These are phyloP conservation scores for Orientallactaga sibirica DNA, from an alignment of 2,797 vertebrate genomes.

Conservation along the genomic window DNA sequence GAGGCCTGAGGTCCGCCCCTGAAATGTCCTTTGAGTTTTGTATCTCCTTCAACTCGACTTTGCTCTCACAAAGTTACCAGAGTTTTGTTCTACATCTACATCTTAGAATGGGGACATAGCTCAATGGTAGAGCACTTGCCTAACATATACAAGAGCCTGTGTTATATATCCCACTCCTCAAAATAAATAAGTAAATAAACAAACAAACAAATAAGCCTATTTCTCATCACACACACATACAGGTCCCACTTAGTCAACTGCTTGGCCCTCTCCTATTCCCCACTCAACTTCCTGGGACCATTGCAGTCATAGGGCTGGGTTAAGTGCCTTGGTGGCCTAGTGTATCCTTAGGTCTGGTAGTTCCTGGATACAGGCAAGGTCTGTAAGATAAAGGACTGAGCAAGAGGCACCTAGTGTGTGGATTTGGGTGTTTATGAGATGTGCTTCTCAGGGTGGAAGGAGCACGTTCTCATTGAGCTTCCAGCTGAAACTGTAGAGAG, in stretches of 20 bases:
- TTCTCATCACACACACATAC: not conserved
- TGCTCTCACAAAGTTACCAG: not conserved
- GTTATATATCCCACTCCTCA: no score
- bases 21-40: not conserved
- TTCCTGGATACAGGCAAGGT: not conserved
- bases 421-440: not conserved
- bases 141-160: not conserved
- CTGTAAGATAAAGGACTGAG: not conserved
- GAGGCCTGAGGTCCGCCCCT: not conserved
- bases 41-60: rapidly evolving
- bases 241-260: not conserved
- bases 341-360: not conserved
- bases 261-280: not conserved
- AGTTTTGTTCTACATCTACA: not conserved
- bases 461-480: not conserved
- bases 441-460: not conserved
- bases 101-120: not conserved
- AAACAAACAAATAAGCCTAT: not conserved
- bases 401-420: not conserved
- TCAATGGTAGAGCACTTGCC: not conserved
- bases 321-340: not conserved
- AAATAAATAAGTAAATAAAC: no score
- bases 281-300: not conserved
- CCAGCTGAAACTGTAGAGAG: not conserved
- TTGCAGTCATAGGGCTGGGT: not conserved